Conservation (phyloP, 2,797 vertebrate species). For the Alauda arvensis region DNA sequence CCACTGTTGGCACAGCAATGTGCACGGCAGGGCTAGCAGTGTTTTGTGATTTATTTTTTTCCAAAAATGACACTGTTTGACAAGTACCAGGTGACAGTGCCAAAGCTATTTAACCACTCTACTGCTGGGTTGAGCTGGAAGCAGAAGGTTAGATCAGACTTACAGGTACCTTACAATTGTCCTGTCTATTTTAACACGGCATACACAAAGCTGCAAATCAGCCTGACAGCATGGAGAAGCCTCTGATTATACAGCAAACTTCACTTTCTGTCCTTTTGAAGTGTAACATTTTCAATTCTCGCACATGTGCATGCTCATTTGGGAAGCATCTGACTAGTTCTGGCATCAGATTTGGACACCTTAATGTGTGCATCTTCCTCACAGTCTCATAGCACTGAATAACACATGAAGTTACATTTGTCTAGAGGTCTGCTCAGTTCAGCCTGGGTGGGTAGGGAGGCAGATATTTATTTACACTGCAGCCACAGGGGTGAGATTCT, state of each 20-base stretch:
- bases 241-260: slow-evolving; percentile 40
- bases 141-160: neutral
- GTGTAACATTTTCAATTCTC: slow-evolving; percentile 44
- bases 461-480: neutral
- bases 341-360: slow-evolving; percentile 51
- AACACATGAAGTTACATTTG: slow-evolving; percentile 42
- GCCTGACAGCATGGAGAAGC: neutral
- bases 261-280: slow-evolving; percentile 54
- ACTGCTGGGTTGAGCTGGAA: neutral
- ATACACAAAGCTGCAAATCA: neutral
- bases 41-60: slow-evolving; percentile 34
- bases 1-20: neutral
- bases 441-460: neutral
- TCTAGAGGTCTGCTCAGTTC: slow-evolving; percentile 24
- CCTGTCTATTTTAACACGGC: neutral
- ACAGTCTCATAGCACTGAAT: slow-evolving; percentile 45
- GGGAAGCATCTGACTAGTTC: slow-evolving; percentile 55
- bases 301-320: slow-evolving; percentile 52
- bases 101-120: slow-evolving; percentile 37
- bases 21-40: slow-evolving; percentile 18
- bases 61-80: slow-evolving; percentile 32
- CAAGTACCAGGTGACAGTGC: neutral
- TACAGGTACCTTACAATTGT: neutral
- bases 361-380: slow-evolving; percentile 39
- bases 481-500: neutral